Evolutionary conservation across 2,888 invertebrate species (phyloP), one percentile per base, ranked within the genome.

Genomic region (Diploptera punctata): DNA sequence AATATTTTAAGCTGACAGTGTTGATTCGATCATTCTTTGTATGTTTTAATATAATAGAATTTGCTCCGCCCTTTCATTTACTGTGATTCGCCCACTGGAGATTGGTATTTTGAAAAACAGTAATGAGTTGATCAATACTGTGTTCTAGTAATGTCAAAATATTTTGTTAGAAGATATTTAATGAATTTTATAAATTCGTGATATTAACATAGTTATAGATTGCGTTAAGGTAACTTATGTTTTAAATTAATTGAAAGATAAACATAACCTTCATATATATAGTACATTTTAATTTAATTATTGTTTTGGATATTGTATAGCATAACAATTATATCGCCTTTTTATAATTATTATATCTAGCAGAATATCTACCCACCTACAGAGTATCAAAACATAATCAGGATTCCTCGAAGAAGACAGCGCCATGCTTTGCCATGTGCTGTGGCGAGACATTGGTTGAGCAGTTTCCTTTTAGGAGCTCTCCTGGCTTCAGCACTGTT

Each of bases 361-460:
- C 3, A n/a, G 0, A n/a, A 29, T 3, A 29, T 60, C 60, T 29
- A 13, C 18, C 29, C 1, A 31, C 26, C 29, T 4, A 16, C 3
- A 29, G 31, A 13, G 7, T 3, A 43, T 1, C 7, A 13, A 21
- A 65, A 73, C 47, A 26, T 26, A n/a, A n/a, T 60, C 75, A 77
- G 70, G 65, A 77, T 77, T 73, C 72, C 77, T 70, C 77, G 76
- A 21, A 72, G 74, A 54, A 72, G 76, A 67, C 72, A 74, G 18
- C 71, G 72, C 19, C 70, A 76, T 76, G 76, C 69, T 31, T 52
- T 77, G 52, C 74, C 72, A 38, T 76, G 75, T 60, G 68, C 65
- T 69, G 44, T 80, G 77, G 79, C 78, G 76, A 76, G 80, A 80
- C 80, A 80, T 76, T 79, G 81, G 81, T 47, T 81, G 78, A 79